Percentiles rank a stretch among this genome's conserved stretches.
phyloP scores from a whole-genome alignment of 2,113 vertebrate genomes.

The Microtus richardsoni region DNA sequence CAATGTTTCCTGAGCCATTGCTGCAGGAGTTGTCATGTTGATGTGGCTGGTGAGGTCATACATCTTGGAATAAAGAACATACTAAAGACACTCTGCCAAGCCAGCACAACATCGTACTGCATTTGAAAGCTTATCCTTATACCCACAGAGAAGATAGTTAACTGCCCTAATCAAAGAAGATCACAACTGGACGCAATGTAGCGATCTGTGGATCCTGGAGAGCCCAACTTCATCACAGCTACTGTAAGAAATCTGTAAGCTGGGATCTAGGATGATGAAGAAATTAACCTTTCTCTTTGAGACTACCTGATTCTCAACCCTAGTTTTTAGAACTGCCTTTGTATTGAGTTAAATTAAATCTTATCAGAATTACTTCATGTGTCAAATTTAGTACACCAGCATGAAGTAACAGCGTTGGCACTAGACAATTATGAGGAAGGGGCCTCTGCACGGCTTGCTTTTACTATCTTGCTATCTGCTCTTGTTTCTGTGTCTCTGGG shows the following conservation, averaged over 20 bases:
- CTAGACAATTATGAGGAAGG: neutral
- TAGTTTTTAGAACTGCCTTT: neutral
- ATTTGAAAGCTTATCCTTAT: neutral
- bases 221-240: neutral
- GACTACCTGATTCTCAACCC: neutral
- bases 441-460: neutral
- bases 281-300: slow-evolving; percentile 18
- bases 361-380: neutral
- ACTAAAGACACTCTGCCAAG: neutral
- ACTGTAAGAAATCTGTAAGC: neutral
- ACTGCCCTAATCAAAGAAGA: neutral
- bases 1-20: too few species aligned
- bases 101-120: neutral
- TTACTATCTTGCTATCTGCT: neutral
- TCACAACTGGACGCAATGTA: neutral
- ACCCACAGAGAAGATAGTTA: neutral
- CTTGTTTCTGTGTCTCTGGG: neutral
- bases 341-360: neutral
- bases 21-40: neutral
- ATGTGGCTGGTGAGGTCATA: neutral
- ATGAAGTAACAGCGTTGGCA: too few species aligned
- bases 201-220: neutral
- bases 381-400: neutral
- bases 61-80: neutral
- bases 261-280: neutral